Evolutionary conservation across 1,140 invertebrate species (phyloP).

Genomic region (Hyphantria cunea): DNA sequence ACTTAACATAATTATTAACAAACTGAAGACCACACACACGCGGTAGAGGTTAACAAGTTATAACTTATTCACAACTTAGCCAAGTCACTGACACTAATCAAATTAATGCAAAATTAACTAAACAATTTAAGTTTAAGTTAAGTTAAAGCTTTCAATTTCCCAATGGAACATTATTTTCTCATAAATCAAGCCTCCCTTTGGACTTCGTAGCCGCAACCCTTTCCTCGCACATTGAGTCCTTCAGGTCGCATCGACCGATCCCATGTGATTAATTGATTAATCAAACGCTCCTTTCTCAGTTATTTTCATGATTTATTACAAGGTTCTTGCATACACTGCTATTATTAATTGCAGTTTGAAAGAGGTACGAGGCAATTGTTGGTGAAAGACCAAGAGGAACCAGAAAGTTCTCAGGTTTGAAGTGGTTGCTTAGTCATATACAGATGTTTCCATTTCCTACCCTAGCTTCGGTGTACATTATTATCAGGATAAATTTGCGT

Average conservation of each 20-base stretch:
- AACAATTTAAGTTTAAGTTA: constrained; percentile 41
- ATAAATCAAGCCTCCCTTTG: constrained; percentile 73
- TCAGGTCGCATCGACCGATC: constrained; percentile 64
- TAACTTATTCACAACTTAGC: constrained; percentile 17
- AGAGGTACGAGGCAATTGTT: constrained; percentile 10
- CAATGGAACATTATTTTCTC: constrained; percentile 68
- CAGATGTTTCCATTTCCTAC: too few relatives aligned
- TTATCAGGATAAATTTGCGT: too few relatives aligned
- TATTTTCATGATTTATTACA: constrained; percentile 75
- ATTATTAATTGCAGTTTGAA: constrained; percentile 25
- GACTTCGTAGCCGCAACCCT: too few relatives aligned
- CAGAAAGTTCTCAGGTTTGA: not conserved
- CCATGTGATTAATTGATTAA: constrained; percentile 77
- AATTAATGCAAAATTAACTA: constrained; percentile 42
- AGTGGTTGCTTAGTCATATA: too few relatives aligned
- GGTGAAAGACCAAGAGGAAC: not conserved
- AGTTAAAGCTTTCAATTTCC: constrained; percentile 60
- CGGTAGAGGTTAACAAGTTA: too few relatives aligned
- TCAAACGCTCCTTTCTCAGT: constrained; percentile 65
- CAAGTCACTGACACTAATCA: constrained; percentile 25
- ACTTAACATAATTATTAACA: too few relatives aligned
- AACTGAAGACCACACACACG: too few relatives aligned
- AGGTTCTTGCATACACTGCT: constrained; percentile 23
- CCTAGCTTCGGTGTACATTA: too few relatives aligned
- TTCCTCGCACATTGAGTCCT: constrained; percentile 40